Base-by-base conservation (phyloP, 2,888 invertebrate genomes). In the Hydropsyche betteni region DNA sequence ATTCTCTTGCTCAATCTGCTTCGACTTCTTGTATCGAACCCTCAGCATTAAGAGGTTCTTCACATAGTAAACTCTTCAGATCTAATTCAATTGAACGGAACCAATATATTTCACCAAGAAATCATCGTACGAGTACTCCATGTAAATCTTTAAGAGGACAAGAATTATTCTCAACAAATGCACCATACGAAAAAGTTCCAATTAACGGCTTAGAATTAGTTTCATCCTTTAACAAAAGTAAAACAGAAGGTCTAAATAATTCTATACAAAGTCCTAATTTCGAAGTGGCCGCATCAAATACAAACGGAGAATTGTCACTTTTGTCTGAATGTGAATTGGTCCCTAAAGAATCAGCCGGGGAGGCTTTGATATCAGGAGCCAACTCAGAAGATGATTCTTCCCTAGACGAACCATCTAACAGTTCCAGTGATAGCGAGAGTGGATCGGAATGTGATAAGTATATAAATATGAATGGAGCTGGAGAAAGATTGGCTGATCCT, bases 351-450 rank as follows among this genome's bases (percentile, higher is more conserved):
- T 88, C 91, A 0, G 91, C 91, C 2, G 91, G 90, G 34, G 91
- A 91, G 82, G 90, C 90, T 0, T 90, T 90, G 85, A 91, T 91
- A 50, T 90, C 90, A n/a, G 91, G 89, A 76, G 88, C 88, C 76
- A 88, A 89, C 80, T 89, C 89, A 0, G 89, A 90, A 80, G 89
- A 89, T 80, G 89, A 89, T 68, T 77, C 76, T 38, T 79, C 79
- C 0, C 61, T 79, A 16, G 79, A 79, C 24, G 79, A 79, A n/a
- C 74, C 74, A n/a, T 79, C 78, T 2, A 78, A 78, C 52, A 79
- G 79, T 51, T 78, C 79, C 10, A 79, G 76, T 74, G 79, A 79
- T 52, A 77, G 76, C 52, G 79, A 79, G 55, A 79, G 79, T 61
- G 75, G 75, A 2, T 79, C 78, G 0, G 79, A 79, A 36, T 78